Conservation (phyloP, 2,888 invertebrate genomes). For the Lasioglossum marginatum region DNA sequence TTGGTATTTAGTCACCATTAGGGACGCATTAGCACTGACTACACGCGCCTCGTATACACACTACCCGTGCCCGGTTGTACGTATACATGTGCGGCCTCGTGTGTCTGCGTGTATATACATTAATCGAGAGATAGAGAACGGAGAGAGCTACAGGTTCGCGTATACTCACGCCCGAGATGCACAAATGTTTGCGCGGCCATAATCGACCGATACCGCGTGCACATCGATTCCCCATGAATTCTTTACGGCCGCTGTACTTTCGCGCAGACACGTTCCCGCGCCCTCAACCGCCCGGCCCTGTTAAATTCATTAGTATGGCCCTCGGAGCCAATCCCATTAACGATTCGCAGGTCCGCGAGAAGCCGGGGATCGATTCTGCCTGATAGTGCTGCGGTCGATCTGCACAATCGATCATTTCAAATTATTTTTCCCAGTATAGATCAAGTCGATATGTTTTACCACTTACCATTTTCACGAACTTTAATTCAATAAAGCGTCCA, state of each 20-base stretch:
- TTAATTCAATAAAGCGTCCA: no score
- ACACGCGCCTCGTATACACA: conserved; percentile 64
- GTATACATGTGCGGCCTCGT: background rate
- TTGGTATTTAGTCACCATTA: conserved; percentile 83
- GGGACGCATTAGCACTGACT: conserved; percentile 82
- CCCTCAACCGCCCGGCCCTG: background rate
- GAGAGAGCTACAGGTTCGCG: conserved; percentile 55
- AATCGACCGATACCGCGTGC: conserved; percentile 64
- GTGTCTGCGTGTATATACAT: conserved; percentile 56
- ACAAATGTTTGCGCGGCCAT: conserved; percentile 70
- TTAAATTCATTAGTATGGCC: conserved; percentile 9
- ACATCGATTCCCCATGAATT: conserved; percentile 65
- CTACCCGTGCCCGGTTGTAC: conserved; percentile 19
- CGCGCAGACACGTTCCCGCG: conserved; percentile 11
- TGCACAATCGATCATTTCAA: background rate
- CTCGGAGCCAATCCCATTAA: background rate
- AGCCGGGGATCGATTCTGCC: background rate
- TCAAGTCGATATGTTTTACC: no score
- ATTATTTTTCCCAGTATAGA: no score
- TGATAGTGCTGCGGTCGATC: background rate
- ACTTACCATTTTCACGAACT: no score
- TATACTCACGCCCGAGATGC: conserved; percentile 53
- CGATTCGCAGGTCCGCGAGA: background rate
- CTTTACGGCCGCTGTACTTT: conserved; percentile 45
- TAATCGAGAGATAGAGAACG: conserved; percentile 63